Conservation (phyloP, 2,113 vertebrate genomes). For the Parus major region DNA sequence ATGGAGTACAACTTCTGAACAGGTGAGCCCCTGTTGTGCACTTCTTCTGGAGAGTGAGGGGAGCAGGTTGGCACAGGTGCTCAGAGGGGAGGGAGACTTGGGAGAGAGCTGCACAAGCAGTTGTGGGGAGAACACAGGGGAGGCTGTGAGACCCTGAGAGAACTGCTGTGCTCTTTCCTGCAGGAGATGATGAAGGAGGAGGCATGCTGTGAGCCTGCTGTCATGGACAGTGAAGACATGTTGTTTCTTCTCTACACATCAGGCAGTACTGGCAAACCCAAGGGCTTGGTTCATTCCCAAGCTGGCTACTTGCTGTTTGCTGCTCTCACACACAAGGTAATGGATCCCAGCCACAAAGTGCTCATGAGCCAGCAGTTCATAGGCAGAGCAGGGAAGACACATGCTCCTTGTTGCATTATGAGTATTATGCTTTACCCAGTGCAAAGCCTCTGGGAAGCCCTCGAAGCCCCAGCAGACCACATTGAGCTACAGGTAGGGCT, state of each 20-base stretch:
- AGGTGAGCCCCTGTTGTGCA: neutral
- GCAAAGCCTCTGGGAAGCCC: neutral
- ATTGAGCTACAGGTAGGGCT: neutral
- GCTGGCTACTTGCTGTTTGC: conserved; percentile 82
- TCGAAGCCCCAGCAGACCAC: neutral
- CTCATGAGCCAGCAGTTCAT: neutral
- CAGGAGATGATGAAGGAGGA: conserved; percentile 82
- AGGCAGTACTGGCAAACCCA: conserved; percentile 83
- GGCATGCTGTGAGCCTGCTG: conserved; percentile 71
- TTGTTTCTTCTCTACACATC: conserved; percentile 82
- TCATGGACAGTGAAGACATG: conserved; percentile 80
- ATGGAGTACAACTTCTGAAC: neutral
- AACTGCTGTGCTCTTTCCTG: neutral
- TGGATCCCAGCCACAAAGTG: neutral
- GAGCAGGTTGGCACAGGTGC: neutral
- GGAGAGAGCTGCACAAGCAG: neutral
- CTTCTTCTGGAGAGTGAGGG: neutral
- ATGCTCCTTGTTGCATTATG: neutral
- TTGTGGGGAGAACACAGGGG: neutral
- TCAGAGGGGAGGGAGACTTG: neutral
- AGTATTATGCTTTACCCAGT: neutral
- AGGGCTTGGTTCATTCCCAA: conserved; percentile 82
- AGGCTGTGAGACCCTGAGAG: neutral
- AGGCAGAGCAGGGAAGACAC: neutral
- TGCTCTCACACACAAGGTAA: conserved; percentile 80